Base-by-base conservation (phyloP, 1,140 invertebrate species). In the Lepidurus arcticus region DNA sequence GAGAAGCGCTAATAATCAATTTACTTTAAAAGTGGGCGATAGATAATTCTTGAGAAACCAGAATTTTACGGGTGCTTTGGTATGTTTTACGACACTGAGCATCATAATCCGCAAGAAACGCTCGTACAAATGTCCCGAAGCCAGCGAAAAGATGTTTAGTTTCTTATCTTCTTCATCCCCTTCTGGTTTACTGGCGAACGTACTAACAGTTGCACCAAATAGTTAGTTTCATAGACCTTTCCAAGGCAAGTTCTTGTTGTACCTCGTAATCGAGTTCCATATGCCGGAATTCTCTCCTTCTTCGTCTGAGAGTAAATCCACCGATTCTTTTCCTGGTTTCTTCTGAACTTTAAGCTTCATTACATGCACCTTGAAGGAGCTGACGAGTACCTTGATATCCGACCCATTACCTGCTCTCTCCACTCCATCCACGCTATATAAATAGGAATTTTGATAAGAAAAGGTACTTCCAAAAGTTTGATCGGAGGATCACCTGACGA, bases 11-110 rank as follows among this genome's bases (percentile, higher is more conserved):
- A 73, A 78, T 34, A 79, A 78, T 77, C 42, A 53, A 82, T 81
- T 85, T 86, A 94, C 93, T 88, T 97, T 98, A 78, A 98, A 90
- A 73, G 94, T 94, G 13, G 97, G 98, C 7, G 97, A 99, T 0
- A 99, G 87, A 86, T 98, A 99, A 87, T 99, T 99, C 85, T 99
- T 99, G 34, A 99, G 86, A 83, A 99, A 98, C 98, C 98, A 99
- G 87, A 99, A 99, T 84, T 99, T 99, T 1, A 99, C 98, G 4
- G 96, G 95, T 2, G 93, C 94, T 84, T 98, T 95, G 1, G 98
- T 99, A 82, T 99, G 90, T 84, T 98, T 98, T 74, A 98, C 87
- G 0, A 98, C 94, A 79, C 95, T 97, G 73, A 98, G 84, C 96
- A 99, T 99, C 97, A 99, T 99, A 81, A 99, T 98, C 80, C 96